A percentile compares a stretch with the other conserved stretches of the same genome.
These are phyloP conservation scores for Rhodophaea formosa DNA, from an alignment of 2,888 invertebrate species.

Conservation along the genomic window DNA sequence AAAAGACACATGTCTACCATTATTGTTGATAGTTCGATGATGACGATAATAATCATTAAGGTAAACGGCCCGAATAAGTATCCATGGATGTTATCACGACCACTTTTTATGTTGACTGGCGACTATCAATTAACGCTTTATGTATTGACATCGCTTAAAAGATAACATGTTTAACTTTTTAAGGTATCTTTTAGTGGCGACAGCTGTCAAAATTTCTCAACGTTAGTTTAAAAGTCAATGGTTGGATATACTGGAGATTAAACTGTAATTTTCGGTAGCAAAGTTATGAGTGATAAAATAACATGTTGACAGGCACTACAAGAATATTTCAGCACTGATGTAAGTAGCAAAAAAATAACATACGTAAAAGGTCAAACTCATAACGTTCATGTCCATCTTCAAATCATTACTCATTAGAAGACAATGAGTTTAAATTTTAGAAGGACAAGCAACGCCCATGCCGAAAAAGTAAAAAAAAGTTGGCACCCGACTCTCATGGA, in stretches of 20 bases:
- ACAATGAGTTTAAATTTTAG: constrained; percentile 9
- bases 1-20: background rate
- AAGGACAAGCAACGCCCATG: constrained; percentile 36
- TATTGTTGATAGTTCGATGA: constrained; percentile 1
- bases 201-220: constrained; percentile 15
- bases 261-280: background rate
- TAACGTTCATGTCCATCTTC: constrained; percentile 18
- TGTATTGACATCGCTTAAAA: constrained; percentile 5
- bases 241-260: background rate
- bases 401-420: constrained; percentile 24
- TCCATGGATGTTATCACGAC: constrained; percentile 9
- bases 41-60: constrained; percentile 4
- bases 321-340: constrained; percentile 7
- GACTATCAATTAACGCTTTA: constrained; percentile 12
- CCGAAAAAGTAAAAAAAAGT: constrained; percentile 36
- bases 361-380: constrained; percentile 5
- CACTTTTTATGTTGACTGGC: constrained; percentile 12
- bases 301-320: constrained; percentile 4
- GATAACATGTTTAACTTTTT: background rate
- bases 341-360: background rate
- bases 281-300: background rate
- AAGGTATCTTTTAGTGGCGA: constrained; percentile 1
- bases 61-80: constrained; percentile 3
- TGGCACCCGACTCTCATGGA: constrained; percentile 36
- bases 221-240: background rate